These are phyloP conservation scores for Trissolcus basalis DNA, from an alignment of 1,140 invertebrate species.

Conservation along the genomic window DNA sequence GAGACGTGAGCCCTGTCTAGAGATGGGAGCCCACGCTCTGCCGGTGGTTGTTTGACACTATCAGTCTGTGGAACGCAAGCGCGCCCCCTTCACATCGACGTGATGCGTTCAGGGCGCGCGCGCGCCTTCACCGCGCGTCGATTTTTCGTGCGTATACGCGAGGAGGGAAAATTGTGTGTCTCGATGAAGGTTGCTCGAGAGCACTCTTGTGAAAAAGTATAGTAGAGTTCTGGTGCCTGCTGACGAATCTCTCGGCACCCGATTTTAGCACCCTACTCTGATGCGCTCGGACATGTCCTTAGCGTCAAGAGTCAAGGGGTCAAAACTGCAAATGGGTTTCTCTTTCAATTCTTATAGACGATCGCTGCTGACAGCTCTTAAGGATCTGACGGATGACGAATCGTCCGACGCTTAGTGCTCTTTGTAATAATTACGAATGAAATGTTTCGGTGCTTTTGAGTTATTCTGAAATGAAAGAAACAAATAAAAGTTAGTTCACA, in stretches of 20 bases:
- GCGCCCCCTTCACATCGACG: slow-evolving; percentile 35
- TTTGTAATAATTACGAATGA: no score
- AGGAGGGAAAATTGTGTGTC: slow-evolving; percentile 40
- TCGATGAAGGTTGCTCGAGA: slow-evolving; percentile 32
- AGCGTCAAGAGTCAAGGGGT: background rate
- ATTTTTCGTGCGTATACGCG: slow-evolving; percentile 37
- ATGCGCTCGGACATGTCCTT: background rate
- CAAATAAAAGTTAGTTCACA: no score
- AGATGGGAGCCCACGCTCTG: slow-evolving; percentile 42
- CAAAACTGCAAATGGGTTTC: slow-evolving; percentile 22
- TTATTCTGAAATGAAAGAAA: no score
- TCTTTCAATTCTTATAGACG: slow-evolving; percentile 24
- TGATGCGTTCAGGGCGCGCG: slow-evolving; percentile 17
- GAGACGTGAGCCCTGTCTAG: slow-evolving; percentile 30
- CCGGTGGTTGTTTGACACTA: slow-evolving; percentile 52
- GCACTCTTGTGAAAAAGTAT: slow-evolving; percentile 47
- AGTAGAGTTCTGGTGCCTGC: slow-evolving; percentile 17
- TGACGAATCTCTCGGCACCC: slow-evolving; percentile 1
- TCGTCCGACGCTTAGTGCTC: slow-evolving; percentile 20
- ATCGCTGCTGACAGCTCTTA: background rate
- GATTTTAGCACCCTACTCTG: background rate
- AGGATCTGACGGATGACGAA: slow-evolving; percentile 19
- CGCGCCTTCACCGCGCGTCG: slow-evolving; percentile 37
- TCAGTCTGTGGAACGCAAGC: slow-evolving; percentile 30
- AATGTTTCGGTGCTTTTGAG: no score